phyloP scores from a whole-genome alignment of 2,888 invertebrate genomes.

The Hipparchia semele region DNA sequence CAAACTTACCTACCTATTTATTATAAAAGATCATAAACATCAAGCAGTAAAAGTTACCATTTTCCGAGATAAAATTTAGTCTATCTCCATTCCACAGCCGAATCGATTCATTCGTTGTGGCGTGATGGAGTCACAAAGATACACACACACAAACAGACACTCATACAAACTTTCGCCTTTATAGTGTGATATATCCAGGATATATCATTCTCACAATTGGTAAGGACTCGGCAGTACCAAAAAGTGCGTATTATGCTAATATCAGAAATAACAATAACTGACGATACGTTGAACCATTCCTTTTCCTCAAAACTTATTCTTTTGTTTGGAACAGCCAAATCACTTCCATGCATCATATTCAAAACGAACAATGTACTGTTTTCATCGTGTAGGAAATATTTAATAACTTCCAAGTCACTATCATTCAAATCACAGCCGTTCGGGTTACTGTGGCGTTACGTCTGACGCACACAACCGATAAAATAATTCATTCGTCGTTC shows the following conservation, averaged over 20 bases:
- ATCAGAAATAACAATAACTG: constrained; percentile 64
- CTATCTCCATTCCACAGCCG: no score
- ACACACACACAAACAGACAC: no score
- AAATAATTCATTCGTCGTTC: neutral
- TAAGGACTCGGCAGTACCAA: constrained; percentile 46
- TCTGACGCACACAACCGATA: neutral
- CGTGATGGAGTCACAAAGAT: no score
- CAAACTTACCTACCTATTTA: no score
- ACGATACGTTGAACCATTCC: constrained; percentile 70
- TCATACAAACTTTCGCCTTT: no score
- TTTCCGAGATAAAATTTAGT: no score
- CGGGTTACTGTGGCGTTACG: constrained; percentile 31
- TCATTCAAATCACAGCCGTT: constrained; percentile 51
- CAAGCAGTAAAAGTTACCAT: no score
- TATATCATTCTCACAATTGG: neutral
- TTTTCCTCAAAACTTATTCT: constrained; percentile 76
- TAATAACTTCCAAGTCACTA: constrained; percentile 57
- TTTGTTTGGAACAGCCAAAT: constrained; percentile 80
- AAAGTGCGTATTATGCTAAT: constrained; percentile 70
- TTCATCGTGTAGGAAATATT: constrained; percentile 71
- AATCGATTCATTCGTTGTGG: no score
- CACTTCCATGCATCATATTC: constrained; percentile 78
- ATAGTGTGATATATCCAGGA: no score
- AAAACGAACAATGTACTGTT: constrained; percentile 74
- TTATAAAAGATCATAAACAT: no score